Base-by-base conservation (phyloP, 2,113 vertebrate species). In the Fregata magnificens region DNA sequence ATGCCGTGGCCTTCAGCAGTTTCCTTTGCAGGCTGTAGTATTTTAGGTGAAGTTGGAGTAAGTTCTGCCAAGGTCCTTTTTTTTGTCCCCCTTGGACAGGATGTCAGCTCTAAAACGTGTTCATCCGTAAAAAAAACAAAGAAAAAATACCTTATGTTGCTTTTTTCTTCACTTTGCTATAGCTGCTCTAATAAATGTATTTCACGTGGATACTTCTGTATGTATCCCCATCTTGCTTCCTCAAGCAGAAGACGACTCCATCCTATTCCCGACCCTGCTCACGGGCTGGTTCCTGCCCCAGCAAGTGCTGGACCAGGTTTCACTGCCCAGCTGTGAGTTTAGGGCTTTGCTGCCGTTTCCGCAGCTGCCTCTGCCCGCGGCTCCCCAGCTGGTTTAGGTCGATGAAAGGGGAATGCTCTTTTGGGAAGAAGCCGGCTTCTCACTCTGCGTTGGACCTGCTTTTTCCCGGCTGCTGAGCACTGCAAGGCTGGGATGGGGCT, bases 181-280 rank as follows among this genome's bases (percentile, higher is more conserved):
- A 40, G 20, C 25, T 18, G 8, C 16, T n/a, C 7, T 20, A 53
- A 77, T 49, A 90, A 47, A 70, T 3, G 3, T 7, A 3, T 61
- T 52, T 24, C 5, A 5, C 5, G 0, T 9, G 21, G 21, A 12
- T 32, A 9, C 14, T 12, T 28, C 36, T 2, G 2, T 8, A 26
- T 19, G 38, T 34, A 8, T 20, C 53, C 42, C 38, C 8, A 0
- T 16, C 20, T 22, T 13, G 34, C 34, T 29, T n/a, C 56, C 19
- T 24, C 58, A 63, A 26, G 25, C 28, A 34, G 19, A 45, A 28
- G 61, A 22, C 0, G 3, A 8, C 24, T 28, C 79, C 14, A 5
- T 6, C 22, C 61, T 16, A 6, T 3, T 45, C 70, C 40, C 1
- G 2, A 3, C 44, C 31, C n/a, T 1, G 1, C 18, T 56, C 11